Evolutionary conservation across 2,888 invertebrate species (phyloP), one percentile per base, ranked within the genome.

Genomic region (Agrotis segetum): DNA sequence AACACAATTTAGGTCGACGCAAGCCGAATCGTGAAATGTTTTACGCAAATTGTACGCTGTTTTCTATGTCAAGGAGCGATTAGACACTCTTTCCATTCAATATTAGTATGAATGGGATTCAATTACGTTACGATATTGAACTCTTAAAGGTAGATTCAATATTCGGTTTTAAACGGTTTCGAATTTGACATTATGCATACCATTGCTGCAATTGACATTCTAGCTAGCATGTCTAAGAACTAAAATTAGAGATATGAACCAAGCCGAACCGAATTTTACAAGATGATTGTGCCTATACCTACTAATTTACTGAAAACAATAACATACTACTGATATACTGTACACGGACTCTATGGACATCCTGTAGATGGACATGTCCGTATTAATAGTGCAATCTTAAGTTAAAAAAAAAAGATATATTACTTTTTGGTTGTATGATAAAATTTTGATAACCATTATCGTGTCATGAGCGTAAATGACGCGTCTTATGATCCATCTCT

Each of bases 61-160:
- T 78, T 76, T 75, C 65, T 71, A 79, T 84, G 82, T 83, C 83
- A 80, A 85, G 82, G 85, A 70, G 56, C 67, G 49, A 83, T 83
- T 86, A 75, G 24, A 58, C 65, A 81, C 71, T 81, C 71, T 79
- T 78, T 82, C 81, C 78, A 84, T 84, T 86, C 75, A 83, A 82
- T 80, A 74, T 63, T 68, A 74, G 29, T 70, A 75, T 82, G 83
- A 85, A 85, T 84, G 81, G 74, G 74, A 80, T 79, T 85, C 75
- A 84, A 85, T 77, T 68, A 77, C 75, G 67, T 87, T 84, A 83
- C 83, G 82, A 80, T 34, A 34, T 34, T 34, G 6, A 34, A 29
- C 29, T 29, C 34, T 34, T 34, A 34, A 34, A 34, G 34, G 29
- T 29, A 29, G 29, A 29, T 29, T 29, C 5, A 5, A 29, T 29